phyloP scores from a whole-genome alignment of 2,888 invertebrate species.

The Cylloceria caligata region DNA sequence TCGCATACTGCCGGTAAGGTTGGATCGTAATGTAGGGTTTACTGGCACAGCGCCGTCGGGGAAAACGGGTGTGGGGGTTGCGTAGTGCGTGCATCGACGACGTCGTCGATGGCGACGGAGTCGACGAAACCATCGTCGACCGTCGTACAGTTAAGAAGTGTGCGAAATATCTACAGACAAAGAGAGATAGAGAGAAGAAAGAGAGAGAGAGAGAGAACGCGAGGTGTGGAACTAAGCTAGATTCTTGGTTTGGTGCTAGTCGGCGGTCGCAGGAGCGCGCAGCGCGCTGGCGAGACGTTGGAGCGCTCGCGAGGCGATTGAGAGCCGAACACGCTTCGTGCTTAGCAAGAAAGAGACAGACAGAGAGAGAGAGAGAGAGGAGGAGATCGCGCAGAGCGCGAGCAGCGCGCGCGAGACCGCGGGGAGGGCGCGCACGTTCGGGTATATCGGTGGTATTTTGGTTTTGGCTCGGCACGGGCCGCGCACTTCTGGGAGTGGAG shows the following conservation, averaged over 20 bases:
- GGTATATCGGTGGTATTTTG: conserved; percentile 83
- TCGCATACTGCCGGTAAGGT: neutral
- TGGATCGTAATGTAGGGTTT: neutral
- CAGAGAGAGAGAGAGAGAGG: conserved; percentile 24
- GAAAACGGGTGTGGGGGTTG: conserved; percentile 30
- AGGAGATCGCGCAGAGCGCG: conserved; percentile 64
- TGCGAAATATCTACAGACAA: neutral
- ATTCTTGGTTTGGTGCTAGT: neutral
- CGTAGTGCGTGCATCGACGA: conserved; percentile 14
- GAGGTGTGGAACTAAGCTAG: conserved; percentile 7
- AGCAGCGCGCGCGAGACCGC: conserved; percentile 68
- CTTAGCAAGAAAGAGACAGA: conserved; percentile 15
- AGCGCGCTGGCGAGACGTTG: neutral
- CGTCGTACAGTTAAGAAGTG: neutral
- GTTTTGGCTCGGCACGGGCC: conserved; percentile 84
- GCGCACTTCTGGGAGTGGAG: conserved; percentile 85
- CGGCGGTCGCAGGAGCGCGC: neutral
- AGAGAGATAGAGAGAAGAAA: conserved; percentile 40
- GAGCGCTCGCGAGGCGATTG: neutral
- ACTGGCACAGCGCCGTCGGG: conserved; percentile 41
- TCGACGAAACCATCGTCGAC: conserved; percentile 11
- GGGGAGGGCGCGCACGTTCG: conserved; percentile 66
- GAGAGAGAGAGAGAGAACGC: conserved; percentile 53
- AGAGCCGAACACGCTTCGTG: neutral
- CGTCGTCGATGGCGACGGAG: neutral